phyloP scores from a whole-genome alignment of 2,888 invertebrate species.

The Caradrina kadenii region DNA sequence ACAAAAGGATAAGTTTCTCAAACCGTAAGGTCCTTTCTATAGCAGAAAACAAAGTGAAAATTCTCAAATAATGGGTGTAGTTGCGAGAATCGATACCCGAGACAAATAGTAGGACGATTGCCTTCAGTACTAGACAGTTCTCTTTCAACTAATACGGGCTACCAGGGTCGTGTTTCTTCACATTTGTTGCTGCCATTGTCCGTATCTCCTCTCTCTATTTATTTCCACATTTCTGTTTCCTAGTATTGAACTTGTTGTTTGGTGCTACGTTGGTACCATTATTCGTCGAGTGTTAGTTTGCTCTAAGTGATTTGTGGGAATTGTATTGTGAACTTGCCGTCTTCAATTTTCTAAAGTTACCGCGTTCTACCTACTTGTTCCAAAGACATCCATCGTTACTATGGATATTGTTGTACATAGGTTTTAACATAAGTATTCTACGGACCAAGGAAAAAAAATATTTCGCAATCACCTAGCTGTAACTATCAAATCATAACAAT shows the following conservation, averaged over 20 bases:
- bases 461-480: not conserved
- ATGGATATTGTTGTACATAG: too few species aligned
- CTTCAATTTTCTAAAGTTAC: not conserved
- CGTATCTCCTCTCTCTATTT: constrained; percentile 36
- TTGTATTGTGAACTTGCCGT: not conserved
- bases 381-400: not conserved
- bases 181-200: constrained; percentile 50
- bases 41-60: constrained; percentile 32
- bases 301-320: constrained; percentile 25
- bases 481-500: constrained; percentile 15
- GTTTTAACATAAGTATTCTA: too few species aligned
- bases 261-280: not conserved
- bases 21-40: constrained; percentile 5
- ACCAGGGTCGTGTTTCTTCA: constrained; percentile 44
- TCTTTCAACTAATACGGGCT: constrained; percentile 49
- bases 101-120: constrained; percentile 68
- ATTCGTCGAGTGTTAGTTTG: constrained; percentile 5
- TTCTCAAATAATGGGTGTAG: constrained; percentile 61
- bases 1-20: constrained; percentile 10
- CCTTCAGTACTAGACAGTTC: constrained; percentile 41
- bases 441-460: not conserved
- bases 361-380: not conserved
- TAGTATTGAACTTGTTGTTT: constrained; percentile 28
- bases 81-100: constrained; percentile 68
- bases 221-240: constrained; percentile 42